Base-by-base conservation (phyloP, 2,113 vertebrate species). In the Eulemur macaco region DNA sequence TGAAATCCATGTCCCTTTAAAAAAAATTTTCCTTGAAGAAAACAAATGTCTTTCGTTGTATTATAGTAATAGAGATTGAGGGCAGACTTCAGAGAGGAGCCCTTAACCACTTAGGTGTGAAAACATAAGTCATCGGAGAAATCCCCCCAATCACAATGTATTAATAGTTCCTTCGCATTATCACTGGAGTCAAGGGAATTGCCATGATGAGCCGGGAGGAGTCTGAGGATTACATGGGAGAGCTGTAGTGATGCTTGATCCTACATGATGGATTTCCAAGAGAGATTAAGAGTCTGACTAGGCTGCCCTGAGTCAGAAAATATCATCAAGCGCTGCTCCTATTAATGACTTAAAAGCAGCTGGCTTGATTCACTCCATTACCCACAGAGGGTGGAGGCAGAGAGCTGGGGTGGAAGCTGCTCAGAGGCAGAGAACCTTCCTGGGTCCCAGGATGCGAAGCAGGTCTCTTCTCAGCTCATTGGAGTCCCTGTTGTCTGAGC, bases 301-400 rank as follows among this genome's bases (percentile, higher is more conserved):
- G 97, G 86, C 95, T 94, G 77, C 52, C 93, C 95, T 97, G 98
- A 98, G 95, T 98, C 98, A 98, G 97, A 95, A 95, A 93, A 96
- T 96, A 95, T 93, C 96, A 95, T 95, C 91, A 95, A 96, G 96
- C 80, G 81, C 91, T 91, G 64, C 89, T 97, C 68, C 83, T 95
- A 47, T 85, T 97, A 96, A 97, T 95, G 95, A 94, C 95, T 96
- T 96, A 92, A 96, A 82, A 97, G 94, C 71, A 92, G 66, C 85
- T 94, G 86, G 47, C 94, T 91, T 39, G 95, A 97, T 97, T 96
- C 92, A 94, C 95, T 96, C 91, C 96, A 96, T 98, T 98, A 93
- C 93, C 95, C 85, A 23, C 31, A 50, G 74, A 96, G 98, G 97
- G 97, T 96, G 97, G 97, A 96, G 96, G 87, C 97, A 84, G 74